Percentiles rank a stretch among this genome's conserved stretches.
phyloP scores from a whole-genome alignment of 2,797 vertebrate species.

The Sebastes taczanowskii region DNA sequence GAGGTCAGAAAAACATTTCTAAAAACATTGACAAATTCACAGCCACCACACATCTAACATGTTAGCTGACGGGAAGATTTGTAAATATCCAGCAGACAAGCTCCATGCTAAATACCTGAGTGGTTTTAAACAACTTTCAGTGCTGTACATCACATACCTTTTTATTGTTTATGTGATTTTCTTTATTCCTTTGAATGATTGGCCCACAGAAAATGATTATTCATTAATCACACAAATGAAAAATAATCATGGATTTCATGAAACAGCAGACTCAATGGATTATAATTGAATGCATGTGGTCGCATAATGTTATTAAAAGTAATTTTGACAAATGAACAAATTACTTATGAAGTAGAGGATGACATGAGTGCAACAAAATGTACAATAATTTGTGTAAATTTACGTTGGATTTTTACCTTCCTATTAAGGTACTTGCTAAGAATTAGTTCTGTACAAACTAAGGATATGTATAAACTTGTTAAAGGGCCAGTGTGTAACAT shows the following conservation, averaged over 20 bases:
- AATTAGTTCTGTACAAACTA: too few species aligned
- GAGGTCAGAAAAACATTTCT: background rate
- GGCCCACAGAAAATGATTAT: background rate
- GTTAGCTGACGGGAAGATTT: accelerated
- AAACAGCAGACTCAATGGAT: background rate
- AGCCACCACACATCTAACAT: background rate
- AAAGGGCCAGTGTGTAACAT: too few species aligned
- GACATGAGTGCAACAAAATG: background rate
- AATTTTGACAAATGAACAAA: background rate
- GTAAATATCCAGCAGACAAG: background rate
- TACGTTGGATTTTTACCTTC: background rate
- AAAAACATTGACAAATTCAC: background rate
- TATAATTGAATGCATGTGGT: background rate
- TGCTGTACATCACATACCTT: background rate
- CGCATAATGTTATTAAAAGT: background rate
- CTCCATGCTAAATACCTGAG: background rate
- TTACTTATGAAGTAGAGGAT: background rate
- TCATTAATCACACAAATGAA: background rate
- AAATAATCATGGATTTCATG: background rate
- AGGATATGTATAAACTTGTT: too few species aligned
- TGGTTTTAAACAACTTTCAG: background rate
- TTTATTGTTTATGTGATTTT: background rate
- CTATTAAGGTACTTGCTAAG: too few species aligned
- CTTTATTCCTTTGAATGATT: background rate
- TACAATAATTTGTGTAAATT: background rate